Conservation (phyloP, 2,113 vertebrate species). For the Arenaria interpres region DNA sequence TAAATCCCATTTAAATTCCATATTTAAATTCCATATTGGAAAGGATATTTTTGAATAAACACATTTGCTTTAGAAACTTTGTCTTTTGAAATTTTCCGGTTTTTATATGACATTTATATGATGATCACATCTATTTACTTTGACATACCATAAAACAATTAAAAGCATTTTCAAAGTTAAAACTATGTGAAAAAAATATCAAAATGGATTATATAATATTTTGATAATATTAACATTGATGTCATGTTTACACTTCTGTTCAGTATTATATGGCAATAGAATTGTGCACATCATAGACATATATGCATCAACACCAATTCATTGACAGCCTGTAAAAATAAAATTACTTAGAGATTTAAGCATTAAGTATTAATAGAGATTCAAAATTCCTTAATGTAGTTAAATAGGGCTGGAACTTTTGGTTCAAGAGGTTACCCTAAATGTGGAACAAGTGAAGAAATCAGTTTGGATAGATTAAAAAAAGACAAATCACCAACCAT, state of each 20-base stretch:
- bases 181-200: neutral
- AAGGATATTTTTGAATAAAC: neutral
- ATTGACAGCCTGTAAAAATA: neutral
- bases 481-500: neutral
- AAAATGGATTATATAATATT: neutral
- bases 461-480: neutral
- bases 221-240: neutral
- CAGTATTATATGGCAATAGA: neutral
- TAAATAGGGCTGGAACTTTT: neutral
- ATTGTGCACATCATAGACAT: neutral
- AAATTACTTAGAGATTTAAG: neutral
- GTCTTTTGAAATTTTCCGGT: neutral
- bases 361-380: neutral
- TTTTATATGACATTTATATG: neutral
- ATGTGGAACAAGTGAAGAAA: neutral
- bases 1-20: neutral
- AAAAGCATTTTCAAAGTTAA: neutral
- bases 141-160: neutral
- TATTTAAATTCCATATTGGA: neutral
- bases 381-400: neutral
- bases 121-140: neutral
- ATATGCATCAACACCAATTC: neutral
- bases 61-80: neutral
- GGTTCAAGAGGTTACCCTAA: rapidly evolving
- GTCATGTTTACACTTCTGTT: neutral